Conservation (phyloP, 2,797 vertebrate genomes). For the Enteromius paludinosus region DNA sequence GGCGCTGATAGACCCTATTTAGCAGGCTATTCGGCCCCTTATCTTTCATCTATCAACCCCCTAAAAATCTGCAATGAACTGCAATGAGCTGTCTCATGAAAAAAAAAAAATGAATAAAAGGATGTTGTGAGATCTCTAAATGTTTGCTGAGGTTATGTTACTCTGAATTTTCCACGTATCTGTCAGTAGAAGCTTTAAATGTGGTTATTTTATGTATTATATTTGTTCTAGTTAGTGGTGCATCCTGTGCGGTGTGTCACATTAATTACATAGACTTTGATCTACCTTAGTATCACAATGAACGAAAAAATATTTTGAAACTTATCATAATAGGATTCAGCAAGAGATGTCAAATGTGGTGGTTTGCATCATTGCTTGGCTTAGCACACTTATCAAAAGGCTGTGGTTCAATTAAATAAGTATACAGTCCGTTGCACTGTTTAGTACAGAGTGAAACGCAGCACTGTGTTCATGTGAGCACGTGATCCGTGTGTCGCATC, state of each 20-base stretch:
- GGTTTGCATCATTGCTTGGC: background rate
- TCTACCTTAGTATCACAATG: background rate
- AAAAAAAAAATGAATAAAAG: background rate
- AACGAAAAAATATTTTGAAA: background rate
- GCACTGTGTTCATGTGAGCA: background rate
- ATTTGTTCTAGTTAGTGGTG: background rate
- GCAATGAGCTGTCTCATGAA: background rate
- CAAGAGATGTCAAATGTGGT: background rate
- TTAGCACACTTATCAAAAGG: background rate
- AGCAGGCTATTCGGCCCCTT: background rate
- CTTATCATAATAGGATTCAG: background rate
- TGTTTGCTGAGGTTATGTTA: too few relatives aligned
- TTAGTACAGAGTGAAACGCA: background rate
- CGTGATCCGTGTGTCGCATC: background rate
- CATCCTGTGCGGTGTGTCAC: background rate
- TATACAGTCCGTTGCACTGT: background rate
- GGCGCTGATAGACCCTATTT: background rate
- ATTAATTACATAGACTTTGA: background rate
- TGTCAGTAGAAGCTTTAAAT: too few relatives aligned
- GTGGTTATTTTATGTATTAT: background rate
- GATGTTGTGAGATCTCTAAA: background rate
- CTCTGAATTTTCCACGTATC: background rate
- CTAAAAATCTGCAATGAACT: background rate
- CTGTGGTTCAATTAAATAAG: background rate
- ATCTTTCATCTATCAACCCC: background rate